A percentile compares a stretch with the other conserved stretches of the same genome.
Conservation (phyloP, 1,140 invertebrate genomes). For the Sycobia sp. region DNA sequence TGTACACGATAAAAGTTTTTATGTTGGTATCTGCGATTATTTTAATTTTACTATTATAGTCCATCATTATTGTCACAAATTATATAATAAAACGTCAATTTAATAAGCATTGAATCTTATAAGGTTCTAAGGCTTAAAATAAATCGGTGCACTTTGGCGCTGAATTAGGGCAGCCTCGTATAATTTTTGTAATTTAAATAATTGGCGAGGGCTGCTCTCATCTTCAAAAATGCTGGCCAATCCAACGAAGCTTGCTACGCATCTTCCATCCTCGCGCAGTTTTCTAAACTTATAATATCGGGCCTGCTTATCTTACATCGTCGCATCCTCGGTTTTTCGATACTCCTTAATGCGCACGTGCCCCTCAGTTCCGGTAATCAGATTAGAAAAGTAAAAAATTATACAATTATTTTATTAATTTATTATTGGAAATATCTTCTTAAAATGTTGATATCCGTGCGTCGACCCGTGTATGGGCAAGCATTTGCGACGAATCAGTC, state of each 20-base stretch:
- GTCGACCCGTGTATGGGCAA: too few relatives aligned
- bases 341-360: too few relatives aligned
- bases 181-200: slow-evolving; percentile 42
- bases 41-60: not conserved
- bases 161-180: not conserved
- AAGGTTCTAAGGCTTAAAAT: not conserved
- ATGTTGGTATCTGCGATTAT: not conserved
- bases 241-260: slow-evolving; percentile 36
- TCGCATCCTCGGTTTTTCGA: too few relatives aligned
- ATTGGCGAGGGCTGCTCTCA: slow-evolving; percentile 41
- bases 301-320: too few relatives aligned
- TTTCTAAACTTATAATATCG: too few relatives aligned
- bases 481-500: too few relatives aligned
- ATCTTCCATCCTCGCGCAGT: slow-evolving; percentile 38
- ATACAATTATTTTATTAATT: too few relatives aligned
- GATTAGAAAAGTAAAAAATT: too few relatives aligned
- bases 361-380: too few relatives aligned
- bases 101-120: not conserved
- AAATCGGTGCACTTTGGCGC: not conserved
- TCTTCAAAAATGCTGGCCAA: slow-evolving; percentile 39
- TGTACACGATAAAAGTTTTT: too few relatives aligned
- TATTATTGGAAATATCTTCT: too few relatives aligned
- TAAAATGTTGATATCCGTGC: too few relatives aligned
- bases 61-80: not conserved
- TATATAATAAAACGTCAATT: not conserved